Conservation (phyloP, 2,113 vertebrate species). For the Rhineura floridana region DNA sequence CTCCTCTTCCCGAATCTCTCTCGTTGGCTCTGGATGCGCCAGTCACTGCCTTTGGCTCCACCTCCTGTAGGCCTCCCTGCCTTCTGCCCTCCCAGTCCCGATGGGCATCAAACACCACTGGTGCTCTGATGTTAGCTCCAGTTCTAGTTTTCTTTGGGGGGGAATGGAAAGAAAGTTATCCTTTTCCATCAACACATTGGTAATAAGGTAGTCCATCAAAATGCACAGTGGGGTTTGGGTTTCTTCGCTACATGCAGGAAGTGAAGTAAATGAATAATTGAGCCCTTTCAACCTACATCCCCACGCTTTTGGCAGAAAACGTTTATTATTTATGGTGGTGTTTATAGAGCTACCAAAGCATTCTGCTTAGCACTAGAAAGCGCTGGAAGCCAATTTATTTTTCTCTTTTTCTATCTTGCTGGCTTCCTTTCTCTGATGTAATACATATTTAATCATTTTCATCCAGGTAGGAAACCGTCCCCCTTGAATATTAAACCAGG, state of each 20-base stretch:
- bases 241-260: neutral
- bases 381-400: neutral
- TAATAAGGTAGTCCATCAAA: neutral
- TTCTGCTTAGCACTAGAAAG: neutral
- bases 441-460: neutral
- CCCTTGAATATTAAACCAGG: neutral
- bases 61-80: too few species aligned
- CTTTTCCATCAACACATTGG: neutral
- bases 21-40: too few species aligned
- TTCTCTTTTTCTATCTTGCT: neutral
- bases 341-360: conserved; percentile 17
- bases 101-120: too few species aligned
- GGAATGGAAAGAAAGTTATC: neutral
- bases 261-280: conserved; percentile 20
- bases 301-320: neutral
- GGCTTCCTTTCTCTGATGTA: neutral
- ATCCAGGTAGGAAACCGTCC: neutral
- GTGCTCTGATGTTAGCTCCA: neutral
- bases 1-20: too few species aligned
- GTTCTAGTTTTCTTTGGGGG: neutral
- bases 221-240: neutral
- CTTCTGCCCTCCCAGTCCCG: too few species aligned
- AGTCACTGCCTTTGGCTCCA: too few species aligned
- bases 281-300: conserved; percentile 9
- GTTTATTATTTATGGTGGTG: conserved; percentile 21